Evolutionary conservation across 2,888 invertebrate genomes (phyloP).

Genomic region (Drosophila vallismaia): DNA sequence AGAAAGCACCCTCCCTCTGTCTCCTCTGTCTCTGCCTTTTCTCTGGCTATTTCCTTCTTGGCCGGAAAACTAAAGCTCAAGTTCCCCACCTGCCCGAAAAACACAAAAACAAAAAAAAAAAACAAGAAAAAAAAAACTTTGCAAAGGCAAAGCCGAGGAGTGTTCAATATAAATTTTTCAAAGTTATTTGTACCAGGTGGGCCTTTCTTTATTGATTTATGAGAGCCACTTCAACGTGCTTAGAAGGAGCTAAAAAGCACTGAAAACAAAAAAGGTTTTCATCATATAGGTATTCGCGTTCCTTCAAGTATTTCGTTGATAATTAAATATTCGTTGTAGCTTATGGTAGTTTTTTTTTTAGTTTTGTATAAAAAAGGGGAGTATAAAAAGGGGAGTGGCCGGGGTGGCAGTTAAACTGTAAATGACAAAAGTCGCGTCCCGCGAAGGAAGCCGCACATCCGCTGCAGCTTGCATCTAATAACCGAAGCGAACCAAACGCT

Average conservation of each 20-base stretch:
- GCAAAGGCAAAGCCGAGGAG: conserved; percentile 22
- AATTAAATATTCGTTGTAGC: not conserved
- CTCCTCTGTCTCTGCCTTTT: no score
- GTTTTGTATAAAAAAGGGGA: not conserved
- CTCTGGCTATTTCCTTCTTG: not conserved
- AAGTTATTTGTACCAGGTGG: conserved; percentile 74
- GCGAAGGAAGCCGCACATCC: conserved; percentile 72
- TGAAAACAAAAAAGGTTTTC: not conserved
- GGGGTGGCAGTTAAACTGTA: conserved; percentile 58
- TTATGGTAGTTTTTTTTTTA: not conserved
- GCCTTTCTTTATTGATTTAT: conserved; percentile 70
- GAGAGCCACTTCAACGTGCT: conserved; percentile 48
- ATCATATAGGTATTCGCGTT: no score
- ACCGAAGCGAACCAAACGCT: conserved; percentile 48
- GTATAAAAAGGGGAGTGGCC: not conserved
- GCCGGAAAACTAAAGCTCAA: conserved; percentile 31
- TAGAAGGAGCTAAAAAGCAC: conserved; percentile 23
- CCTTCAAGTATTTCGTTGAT: not conserved
- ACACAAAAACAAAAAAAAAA: not conserved
- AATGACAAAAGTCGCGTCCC: conserved; percentile 66
- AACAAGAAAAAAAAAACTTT: not conserved
- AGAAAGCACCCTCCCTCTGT: conserved; percentile 12
- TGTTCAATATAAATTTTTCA: conserved; percentile 69
- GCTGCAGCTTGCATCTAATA: conserved; percentile 76
- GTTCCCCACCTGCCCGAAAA: conserved; percentile 15